Conservation (phyloP, 1,140 invertebrate species). For the Drosophila triauraria region DNA sequence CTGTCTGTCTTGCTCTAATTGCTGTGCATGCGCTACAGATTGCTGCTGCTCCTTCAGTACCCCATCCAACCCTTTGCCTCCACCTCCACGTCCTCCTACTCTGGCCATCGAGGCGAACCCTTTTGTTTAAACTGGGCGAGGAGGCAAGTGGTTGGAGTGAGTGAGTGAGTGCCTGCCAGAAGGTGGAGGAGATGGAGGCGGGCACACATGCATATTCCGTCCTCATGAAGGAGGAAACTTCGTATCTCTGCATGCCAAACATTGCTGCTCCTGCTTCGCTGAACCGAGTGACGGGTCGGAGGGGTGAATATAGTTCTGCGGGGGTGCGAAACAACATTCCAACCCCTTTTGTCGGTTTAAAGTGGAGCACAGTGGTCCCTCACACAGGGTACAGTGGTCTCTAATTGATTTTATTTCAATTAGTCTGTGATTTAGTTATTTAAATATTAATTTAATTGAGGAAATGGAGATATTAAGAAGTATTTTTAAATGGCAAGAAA, state of each 20-base stretch:
- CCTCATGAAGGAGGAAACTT: conserved; percentile 45
- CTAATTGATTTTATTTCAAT: not conserved
- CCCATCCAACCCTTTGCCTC: not conserved
- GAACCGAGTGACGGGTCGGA: not conserved
- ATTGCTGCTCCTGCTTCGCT: conserved; percentile 36
- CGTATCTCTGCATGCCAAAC: conserved; percentile 75
- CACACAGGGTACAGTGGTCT: not conserved
- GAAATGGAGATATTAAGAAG: not conserved
- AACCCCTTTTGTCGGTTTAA: conserved; percentile 34
- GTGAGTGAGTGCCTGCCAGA: not conserved
- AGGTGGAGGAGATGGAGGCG: not conserved
- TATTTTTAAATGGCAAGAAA: too few relatives aligned
- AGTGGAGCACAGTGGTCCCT: conserved; percentile 37
- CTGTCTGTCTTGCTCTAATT: conserved; percentile 74
- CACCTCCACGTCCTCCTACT: not conserved
- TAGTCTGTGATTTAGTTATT: not conserved
- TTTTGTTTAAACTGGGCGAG: conserved; percentile 45
- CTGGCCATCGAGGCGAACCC: conserved; percentile 39
- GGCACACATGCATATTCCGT: conserved; percentile 36
- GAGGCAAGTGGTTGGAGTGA: not conserved
- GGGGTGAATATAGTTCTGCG: not conserved
- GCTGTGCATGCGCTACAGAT: conserved; percentile 54
- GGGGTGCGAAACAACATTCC: conserved; percentile 17
- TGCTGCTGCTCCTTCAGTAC: conserved; percentile 5
- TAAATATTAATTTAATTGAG: not conserved